Conservation (phyloP, 2,888 invertebrate species). For the Dorcus parallelipipedus region DNA sequence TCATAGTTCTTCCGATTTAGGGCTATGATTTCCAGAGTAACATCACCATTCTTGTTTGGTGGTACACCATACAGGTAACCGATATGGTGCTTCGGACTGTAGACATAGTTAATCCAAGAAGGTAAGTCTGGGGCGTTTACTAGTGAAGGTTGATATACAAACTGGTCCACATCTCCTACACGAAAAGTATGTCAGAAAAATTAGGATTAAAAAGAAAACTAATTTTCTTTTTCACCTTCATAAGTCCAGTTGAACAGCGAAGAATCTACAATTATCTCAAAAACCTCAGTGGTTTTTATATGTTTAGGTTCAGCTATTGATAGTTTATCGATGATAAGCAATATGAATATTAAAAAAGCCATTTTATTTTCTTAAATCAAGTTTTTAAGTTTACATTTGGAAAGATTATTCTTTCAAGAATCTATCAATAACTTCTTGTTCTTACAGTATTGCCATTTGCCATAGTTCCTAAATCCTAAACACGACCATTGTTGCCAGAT, state of each 20-base stretch:
- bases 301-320: constrained; percentile 41
- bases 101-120: constrained; percentile 80
- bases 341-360: too few species aligned
- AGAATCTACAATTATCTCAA: constrained; percentile 73
- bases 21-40: constrained; percentile 71
- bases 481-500: too few species aligned
- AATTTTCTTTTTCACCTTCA: constrained; percentile 52
- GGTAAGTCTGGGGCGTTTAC: constrained; percentile 80
- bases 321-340: neutral
- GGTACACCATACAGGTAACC: constrained; percentile 86
- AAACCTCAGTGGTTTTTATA: constrained; percentile 71
- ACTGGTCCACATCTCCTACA: constrained; percentile 50
- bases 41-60: constrained; percentile 56
- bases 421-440: too few species aligned
- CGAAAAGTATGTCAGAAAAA: neutral
- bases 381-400: too few species aligned
- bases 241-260: constrained; percentile 78
- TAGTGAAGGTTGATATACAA: constrained; percentile 72
- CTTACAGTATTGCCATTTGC: too few species aligned
- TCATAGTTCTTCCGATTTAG: constrained; percentile 76
- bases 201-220: neutral
- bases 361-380: too few species aligned
- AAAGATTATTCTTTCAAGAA: too few species aligned
- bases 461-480: too few species aligned
- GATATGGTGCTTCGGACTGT: constrained; percentile 71